phyloP scores from a whole-genome alignment of 2,113 vertebrate genomes.

The Takifugu bimaculatus region DNA sequence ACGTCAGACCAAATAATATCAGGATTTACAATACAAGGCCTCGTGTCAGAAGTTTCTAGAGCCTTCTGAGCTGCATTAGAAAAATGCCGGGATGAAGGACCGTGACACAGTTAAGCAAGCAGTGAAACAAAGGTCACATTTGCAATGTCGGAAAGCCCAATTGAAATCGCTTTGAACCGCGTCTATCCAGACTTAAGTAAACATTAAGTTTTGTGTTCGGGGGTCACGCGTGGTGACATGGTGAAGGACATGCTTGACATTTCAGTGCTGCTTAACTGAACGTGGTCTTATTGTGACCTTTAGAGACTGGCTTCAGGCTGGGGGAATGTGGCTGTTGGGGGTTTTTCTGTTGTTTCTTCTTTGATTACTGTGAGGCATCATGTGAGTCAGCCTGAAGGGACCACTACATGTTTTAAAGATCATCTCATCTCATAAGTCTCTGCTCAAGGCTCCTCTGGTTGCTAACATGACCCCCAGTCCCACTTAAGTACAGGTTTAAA shows the following conservation, averaged over 20 bases:
- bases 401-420: not conserved
- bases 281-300: no score
- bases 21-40: no score
- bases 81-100: not conserved
- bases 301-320: not conserved
- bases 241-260: not conserved
- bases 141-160: not conserved
- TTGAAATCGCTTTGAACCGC: not conserved
- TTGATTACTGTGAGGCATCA: not conserved
- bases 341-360: not conserved
- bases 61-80: not conserved
- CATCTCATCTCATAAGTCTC: not conserved
- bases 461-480: not conserved
- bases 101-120: not conserved
- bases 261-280: not conserved
- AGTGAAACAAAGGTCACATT: slow-evolving; percentile 16
- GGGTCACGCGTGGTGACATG: not conserved
- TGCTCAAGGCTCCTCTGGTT: not conserved
- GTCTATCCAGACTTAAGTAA: not conserved
- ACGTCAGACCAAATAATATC: no score
- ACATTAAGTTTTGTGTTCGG: slow-evolving; percentile 19
- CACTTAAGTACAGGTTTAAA: no score
- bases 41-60: not conserved
- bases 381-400: not conserved
- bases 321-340: not conserved